phyloP scores from a whole-genome alignment of 2,888 invertebrate species.

The Drosophila mercatorum region DNA sequence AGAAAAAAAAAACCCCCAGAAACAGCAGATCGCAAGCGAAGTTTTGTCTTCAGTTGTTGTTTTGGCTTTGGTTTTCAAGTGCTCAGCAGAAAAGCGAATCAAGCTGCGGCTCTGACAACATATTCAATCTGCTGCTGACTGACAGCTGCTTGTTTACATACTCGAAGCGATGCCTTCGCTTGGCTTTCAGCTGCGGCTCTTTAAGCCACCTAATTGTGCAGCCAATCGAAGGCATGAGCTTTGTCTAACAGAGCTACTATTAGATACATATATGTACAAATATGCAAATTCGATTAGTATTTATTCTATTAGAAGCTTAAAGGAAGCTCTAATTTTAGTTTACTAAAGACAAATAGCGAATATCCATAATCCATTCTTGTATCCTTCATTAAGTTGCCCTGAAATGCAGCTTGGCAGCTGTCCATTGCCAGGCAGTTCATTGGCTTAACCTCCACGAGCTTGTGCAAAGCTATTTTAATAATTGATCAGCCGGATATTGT shows the following conservation, averaged over 20 bases:
- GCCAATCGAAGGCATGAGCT: no score
- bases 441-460: not conserved
- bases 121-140: constrained; percentile 28
- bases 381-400: not conserved
- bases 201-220: no score
- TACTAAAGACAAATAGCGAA: no score
- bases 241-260: no score
- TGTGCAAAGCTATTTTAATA: not conserved
- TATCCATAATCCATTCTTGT: no score
- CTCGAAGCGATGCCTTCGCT: constrained; percentile 15
- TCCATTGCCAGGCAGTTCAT: not conserved
- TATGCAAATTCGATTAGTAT: no score
- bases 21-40: constrained; percentile 8
- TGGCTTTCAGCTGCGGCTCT: not conserved
- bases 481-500: constrained; percentile 10
- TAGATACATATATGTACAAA: no score
- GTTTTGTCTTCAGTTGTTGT: constrained; percentile 1
- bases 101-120: constrained; percentile 51
- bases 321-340: no score
- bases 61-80: constrained; percentile 23
- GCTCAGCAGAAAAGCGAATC: constrained; percentile 48
- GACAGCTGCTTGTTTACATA: constrained; percentile 56
- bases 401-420: not conserved
- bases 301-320: no score
- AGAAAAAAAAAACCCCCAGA: not conserved